Evolutionary conservation across 2,888 invertebrate species (phyloP).

Genomic region (Mimachlamys varia): DNA sequence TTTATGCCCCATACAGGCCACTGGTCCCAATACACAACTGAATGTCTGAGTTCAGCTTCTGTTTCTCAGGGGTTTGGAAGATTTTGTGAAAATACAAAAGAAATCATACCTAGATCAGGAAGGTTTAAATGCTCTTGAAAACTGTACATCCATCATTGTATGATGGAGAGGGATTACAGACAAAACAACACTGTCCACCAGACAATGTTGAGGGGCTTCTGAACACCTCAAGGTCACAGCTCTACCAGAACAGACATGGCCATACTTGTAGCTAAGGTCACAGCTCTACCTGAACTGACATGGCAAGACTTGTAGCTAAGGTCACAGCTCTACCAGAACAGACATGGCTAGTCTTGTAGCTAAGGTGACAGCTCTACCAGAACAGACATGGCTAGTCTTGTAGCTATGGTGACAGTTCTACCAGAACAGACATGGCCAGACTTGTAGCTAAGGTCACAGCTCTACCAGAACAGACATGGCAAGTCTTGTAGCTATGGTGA

Average conservation of each 20-base stretch:
- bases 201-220: background rate
- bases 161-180: background rate
- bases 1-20: no score
- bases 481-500: background rate
- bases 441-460: no score
- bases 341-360: no score
- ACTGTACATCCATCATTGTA: background rate
- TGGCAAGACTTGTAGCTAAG: no score
- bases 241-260: background rate
- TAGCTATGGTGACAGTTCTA: background rate
- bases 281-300: no score
- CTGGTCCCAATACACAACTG: no score
- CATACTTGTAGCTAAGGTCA: no score
- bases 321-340: background rate
- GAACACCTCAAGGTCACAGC: background rate
- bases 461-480: no score
- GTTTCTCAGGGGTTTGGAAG: background rate
- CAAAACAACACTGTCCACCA: background rate
- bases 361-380: no score
- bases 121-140: background rate
- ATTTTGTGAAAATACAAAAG: background rate
- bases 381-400: no score
- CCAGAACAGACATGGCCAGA: background rate
- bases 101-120: background rate
- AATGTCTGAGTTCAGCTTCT: no score